Conservation (phyloP, 2,888 invertebrate species). For the Dascillus cervinus region DNA sequence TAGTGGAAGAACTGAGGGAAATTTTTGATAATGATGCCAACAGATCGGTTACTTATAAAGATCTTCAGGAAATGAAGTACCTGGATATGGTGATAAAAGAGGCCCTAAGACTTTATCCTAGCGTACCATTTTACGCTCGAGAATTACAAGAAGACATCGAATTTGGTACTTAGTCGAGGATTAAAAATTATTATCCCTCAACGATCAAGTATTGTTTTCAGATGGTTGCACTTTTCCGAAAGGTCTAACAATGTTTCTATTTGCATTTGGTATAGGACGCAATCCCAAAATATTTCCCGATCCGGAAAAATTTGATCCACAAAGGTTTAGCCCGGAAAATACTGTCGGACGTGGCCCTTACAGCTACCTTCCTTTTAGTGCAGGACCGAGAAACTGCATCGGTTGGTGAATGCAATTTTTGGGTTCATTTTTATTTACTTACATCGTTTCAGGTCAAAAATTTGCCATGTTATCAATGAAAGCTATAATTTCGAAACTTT, state of each 20-base stretch:
- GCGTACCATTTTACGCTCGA: constrained; percentile 46
- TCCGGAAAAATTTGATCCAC: constrained; percentile 36
- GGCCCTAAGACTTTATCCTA: constrained; percentile 45
- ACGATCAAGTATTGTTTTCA: background rate
- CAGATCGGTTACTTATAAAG: constrained; percentile 25
- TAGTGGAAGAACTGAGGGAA: constrained; percentile 34
- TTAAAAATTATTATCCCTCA: background rate
- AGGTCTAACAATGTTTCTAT: constrained; percentile 9
- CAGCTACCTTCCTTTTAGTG: constrained; percentile 33
- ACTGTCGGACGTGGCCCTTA: constrained; percentile 25
- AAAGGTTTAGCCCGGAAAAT: constrained; percentile 33
- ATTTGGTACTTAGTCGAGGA: constrained; percentile 20
- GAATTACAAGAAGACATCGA: constrained; percentile 36
- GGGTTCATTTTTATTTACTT: background rate
- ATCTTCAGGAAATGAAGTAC: constrained; percentile 48
- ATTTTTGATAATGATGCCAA: constrained; percentile 29
- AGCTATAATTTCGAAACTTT: constrained; percentile 41
- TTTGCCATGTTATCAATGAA: constrained; percentile 49
- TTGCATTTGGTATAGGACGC: constrained; percentile 30
- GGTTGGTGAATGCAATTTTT: constrained; percentile 5
- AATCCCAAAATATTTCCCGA: constrained; percentile 40
- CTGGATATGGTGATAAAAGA: constrained; percentile 49
- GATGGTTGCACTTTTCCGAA: constrained; percentile 7
- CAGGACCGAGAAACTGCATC: constrained; percentile 32
- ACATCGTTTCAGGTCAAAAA: constrained; percentile 40